phyloP scores from a whole-genome alignment of 2,888 invertebrate genomes.

The Sylvicola cinctus region DNA sequence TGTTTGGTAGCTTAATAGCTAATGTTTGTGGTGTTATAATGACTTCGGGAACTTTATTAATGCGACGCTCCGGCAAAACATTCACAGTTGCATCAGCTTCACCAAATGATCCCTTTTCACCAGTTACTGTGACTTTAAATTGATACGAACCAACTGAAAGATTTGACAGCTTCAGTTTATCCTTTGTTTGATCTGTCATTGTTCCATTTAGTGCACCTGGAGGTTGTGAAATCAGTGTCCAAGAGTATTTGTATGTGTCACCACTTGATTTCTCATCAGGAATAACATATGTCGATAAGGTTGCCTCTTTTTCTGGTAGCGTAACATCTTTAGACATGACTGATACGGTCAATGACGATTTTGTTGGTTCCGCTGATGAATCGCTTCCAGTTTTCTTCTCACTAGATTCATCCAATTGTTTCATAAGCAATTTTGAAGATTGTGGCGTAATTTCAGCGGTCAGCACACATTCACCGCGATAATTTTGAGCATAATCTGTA shows the following conservation, averaged over 20 bases:
- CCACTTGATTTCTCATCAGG: constrained; percentile 51
- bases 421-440: constrained; percentile 9
- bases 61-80: constrained; percentile 63
- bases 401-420: constrained; percentile 6
- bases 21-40: constrained; percentile 71
- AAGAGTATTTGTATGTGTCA: constrained; percentile 67
- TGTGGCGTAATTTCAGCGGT: constrained; percentile 1
- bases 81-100: constrained; percentile 78
- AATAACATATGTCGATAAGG: constrained; percentile 59
- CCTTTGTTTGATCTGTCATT: constrained; percentile 65
- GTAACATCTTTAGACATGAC: constrained; percentile 58
- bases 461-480: constrained; percentile 21
- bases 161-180: constrained; percentile 62
- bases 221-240: constrained; percentile 72
- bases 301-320: constrained; percentile 68
- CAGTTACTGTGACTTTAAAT: constrained; percentile 71
- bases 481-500: constrained; percentile 34
- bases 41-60: constrained; percentile 66
- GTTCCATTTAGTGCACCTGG: constrained; percentile 54
- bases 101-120: constrained; percentile 44
- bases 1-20: constrained; percentile 74
- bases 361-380: constrained; percentile 11
- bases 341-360: constrained; percentile 49
- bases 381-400: constrained; percentile 9
- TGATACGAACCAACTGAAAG: constrained; percentile 72